These are phyloP conservation scores for Suillia variegata DNA, from an alignment of 2,888 invertebrate species.

Conservation along the genomic window DNA sequence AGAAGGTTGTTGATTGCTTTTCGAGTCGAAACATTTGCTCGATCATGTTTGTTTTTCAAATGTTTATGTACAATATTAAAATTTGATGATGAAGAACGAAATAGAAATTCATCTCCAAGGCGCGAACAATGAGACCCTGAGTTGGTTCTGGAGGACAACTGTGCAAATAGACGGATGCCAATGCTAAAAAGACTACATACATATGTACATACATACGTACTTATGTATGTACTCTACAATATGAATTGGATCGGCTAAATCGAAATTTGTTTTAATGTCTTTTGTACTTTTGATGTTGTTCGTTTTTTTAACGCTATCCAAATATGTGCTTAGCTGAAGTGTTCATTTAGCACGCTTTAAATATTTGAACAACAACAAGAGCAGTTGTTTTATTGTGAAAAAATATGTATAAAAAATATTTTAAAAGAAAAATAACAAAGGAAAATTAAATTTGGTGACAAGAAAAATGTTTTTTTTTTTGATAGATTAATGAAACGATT, in stretches of 20 bases:
- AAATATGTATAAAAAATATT: too few species aligned
- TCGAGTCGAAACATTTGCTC: slow-evolving; percentile 26
- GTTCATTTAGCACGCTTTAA: slow-evolving; percentile 48
- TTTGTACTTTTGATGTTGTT: background rate
- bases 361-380: slow-evolving; percentile 46
- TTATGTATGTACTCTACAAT: background rate
- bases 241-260: background rate
- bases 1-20: slow-evolving; percentile 37
- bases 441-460: background rate
- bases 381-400: slow-evolving; percentile 40
- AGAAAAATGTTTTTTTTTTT: too few species aligned
- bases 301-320: slow-evolving; percentile 3
- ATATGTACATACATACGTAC: too few species aligned
- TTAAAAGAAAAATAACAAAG: too few species aligned
- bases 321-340: slow-evolving; percentile 46
- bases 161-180: slow-evolving; percentile 40
- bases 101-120: slow-evolving; percentile 12
- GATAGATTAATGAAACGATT: too few species aligned
- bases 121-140: background rate
- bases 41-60: slow-evolving; percentile 41
- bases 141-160: slow-evolving; percentile 41
- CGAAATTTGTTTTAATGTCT: background rate
- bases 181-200: slow-evolving; percentile 38
- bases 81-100: slow-evolving; percentile 31
- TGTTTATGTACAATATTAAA: slow-evolving; percentile 34